Conservation (phyloP, 2,888 invertebrate species). For the Diplolepis rosae region DNA sequence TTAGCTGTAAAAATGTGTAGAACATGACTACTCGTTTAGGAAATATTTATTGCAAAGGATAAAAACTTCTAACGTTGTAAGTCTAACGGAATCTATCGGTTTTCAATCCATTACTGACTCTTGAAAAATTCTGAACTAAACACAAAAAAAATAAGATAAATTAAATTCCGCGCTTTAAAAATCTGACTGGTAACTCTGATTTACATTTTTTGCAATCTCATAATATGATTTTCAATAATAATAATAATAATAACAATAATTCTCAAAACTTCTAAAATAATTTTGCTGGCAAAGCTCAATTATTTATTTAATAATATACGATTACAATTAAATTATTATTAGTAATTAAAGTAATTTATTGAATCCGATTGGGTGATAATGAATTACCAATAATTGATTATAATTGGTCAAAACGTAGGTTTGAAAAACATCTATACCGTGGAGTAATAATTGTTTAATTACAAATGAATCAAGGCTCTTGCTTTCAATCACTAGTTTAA, state of each 20-base stretch:
- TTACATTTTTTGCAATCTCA: no score
- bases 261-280: no score
- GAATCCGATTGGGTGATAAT: neutral
- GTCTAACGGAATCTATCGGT: conserved; percentile 41
- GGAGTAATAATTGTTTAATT: conserved; percentile 23
- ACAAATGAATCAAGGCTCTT: conserved; percentile 11
- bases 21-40: conserved; percentile 27
- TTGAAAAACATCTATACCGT: no score
- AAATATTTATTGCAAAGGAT: conserved; percentile 6
- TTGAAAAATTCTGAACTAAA: conserved; percentile 34
- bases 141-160: neutral
- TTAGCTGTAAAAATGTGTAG: conserved; percentile 14
- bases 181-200: no score
- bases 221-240: no score
- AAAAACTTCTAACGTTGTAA: conserved; percentile 37
- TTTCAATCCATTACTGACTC: conserved; percentile 38
- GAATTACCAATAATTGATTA: neutral
- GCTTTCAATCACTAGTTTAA: conserved; percentile 20
- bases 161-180: neutral
- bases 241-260: no score
- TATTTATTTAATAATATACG: no score
- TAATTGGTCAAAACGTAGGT: no score
- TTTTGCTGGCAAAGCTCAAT: no score
- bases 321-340: no score
- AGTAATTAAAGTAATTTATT: no score